These are phyloP conservation scores for Epiperipatus broadwayi DNA, from an alignment of 2,888 invertebrate species.

Conservation along the genomic window DNA sequence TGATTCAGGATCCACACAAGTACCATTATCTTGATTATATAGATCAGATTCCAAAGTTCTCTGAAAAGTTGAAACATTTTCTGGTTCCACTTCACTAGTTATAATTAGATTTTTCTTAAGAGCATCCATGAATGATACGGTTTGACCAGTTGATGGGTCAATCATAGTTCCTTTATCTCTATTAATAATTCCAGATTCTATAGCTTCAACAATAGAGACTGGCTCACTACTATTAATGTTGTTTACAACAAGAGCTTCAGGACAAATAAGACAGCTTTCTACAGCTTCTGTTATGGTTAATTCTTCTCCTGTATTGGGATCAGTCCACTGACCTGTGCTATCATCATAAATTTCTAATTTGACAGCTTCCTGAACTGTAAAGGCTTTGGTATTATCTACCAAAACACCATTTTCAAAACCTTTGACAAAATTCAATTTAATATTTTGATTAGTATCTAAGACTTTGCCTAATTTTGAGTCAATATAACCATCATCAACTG, in stretches of 20 bases:
- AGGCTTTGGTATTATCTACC: no score
- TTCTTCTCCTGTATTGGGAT: constrained; percentile 55
- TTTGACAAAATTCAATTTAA: not conserved
- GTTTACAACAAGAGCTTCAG: constrained; percentile 59
- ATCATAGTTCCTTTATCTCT: constrained; percentile 64
- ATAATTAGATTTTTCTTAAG: constrained; percentile 58
- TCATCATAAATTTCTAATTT: constrained; percentile 59
- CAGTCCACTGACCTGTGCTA: constrained; percentile 56
- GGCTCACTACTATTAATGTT: constrained; percentile 52
- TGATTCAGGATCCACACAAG: no score
- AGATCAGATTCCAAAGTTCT: no score
- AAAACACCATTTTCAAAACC: no score
- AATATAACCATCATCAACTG: constrained; percentile 53
- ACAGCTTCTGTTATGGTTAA: constrained; percentile 64
- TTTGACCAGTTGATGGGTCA: constrained; percentile 62
- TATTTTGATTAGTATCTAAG: no score
- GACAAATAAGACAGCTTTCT: constrained; percentile 55
- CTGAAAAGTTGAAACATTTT: no score
- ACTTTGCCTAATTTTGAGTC: constrained; percentile 54
- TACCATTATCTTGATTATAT: no score
- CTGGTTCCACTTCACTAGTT: no score
- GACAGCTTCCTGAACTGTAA: no score
- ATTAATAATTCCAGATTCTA: constrained; percentile 57
- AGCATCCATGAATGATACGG: constrained; percentile 64
- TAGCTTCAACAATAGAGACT: constrained; percentile 55